Evolutionary conservation across 1,140 invertebrate genomes (phyloP).

Genomic region (Chironomus tepperi): DNA sequence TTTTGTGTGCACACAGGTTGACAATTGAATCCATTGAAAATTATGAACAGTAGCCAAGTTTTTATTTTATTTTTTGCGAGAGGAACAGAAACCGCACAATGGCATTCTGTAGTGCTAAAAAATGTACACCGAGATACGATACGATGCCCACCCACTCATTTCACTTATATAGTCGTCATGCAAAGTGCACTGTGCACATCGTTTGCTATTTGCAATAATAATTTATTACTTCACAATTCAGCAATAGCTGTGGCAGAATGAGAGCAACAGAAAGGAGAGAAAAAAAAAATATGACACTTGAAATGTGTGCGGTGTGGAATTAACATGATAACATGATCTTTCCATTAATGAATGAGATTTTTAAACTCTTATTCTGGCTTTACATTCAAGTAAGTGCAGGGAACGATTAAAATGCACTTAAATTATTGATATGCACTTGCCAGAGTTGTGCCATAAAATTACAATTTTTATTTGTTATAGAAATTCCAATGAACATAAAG

Average conservation of each 20-base stretch:
- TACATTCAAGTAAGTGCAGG: not conserved
- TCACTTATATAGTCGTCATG: not conserved
- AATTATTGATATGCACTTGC: too few relatives aligned
- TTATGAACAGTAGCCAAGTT: too few relatives aligned
- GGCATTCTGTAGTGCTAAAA: not conserved
- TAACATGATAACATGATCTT: constrained; percentile 21
- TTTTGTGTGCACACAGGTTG: too few relatives aligned
- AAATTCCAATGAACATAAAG: too few relatives aligned
- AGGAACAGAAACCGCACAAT: not conserved
- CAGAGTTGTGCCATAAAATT: too few relatives aligned
- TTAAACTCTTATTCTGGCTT: not conserved
- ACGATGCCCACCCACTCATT: not conserved
- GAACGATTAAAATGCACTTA: too few relatives aligned
- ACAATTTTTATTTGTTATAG: too few relatives aligned
- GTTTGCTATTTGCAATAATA: not conserved
- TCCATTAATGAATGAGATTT: constrained; percentile 18
- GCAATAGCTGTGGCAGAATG: not conserved
- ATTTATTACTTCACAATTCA: not conserved
- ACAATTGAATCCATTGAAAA: too few relatives aligned
- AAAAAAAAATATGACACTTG: not conserved
- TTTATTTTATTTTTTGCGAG: not conserved
- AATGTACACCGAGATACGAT: not conserved
- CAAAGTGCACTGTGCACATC: not conserved
- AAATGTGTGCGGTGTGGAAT: not conserved
- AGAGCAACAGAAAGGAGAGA: not conserved